These are phyloP conservation scores for Sipha flava DNA, from an alignment of 1,140 invertebrate genomes.

Conservation along the genomic window DNA sequence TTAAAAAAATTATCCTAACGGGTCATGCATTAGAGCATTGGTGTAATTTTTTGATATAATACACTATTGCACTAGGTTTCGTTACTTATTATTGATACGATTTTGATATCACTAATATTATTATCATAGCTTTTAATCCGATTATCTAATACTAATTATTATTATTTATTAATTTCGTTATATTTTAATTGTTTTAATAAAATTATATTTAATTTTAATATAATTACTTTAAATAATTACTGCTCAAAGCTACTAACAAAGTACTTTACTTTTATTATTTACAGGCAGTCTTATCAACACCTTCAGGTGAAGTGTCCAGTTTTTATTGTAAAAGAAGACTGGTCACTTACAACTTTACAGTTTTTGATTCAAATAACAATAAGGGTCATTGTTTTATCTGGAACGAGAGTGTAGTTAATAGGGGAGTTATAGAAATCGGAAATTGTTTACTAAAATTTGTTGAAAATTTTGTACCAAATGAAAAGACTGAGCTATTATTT, in stretches of 20 bases:
- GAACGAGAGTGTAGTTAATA: background rate
- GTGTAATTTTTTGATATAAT: background rate
- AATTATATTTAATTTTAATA: background rate
- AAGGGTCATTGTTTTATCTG: background rate
- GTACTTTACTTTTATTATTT: background rate
- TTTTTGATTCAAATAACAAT: background rate
- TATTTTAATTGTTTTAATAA: background rate
- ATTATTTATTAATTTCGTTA: background rate
- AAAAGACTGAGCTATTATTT: background rate
- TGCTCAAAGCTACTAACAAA: background rate
- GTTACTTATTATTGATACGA: background rate
- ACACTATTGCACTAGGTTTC: background rate
- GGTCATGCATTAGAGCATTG: background rate
- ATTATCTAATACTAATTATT: background rate
- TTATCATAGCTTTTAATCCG: background rate
- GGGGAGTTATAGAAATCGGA: background rate
- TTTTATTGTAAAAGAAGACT: background rate
- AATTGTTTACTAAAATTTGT: background rate
- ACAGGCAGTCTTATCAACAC: background rate
- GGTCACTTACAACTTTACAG: background rate
- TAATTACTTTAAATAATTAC: too few species aligned
- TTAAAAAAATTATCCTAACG: background rate
- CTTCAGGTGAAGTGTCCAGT: background rate
- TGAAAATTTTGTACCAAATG: background rate
- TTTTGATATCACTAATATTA: background rate